These are phyloP conservation scores for Orchesella cincta DNA, from an alignment of 1,140 invertebrate genomes.

Conservation along the genomic window DNA sequence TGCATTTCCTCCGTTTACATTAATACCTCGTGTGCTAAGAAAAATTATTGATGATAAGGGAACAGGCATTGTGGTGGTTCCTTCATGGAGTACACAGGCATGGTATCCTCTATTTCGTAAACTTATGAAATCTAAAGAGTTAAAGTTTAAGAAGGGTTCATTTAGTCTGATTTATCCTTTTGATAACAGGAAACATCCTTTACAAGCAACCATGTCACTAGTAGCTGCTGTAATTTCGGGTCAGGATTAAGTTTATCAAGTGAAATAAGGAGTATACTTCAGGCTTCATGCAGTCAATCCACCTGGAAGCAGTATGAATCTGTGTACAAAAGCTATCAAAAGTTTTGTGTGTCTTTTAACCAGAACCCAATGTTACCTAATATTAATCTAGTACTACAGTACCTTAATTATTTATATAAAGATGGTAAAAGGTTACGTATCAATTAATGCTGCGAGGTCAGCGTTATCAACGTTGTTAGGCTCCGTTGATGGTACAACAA, in stretches of 20 bases:
- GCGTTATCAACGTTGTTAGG: slow-evolving; percentile 9
- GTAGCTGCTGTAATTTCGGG: slow-evolving; percentile 21
- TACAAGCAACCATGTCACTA: not conserved
- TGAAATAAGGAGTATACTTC: not conserved
- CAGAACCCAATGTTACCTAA: not conserved
- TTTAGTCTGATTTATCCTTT: slow-evolving; percentile 19
- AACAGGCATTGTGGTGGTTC: slow-evolving; percentile 32
- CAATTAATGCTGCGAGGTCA: slow-evolving; percentile 7
- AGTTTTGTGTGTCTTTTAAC: not conserved
- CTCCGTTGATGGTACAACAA: not conserved
- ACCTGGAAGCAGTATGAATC: slow-evolving; percentile 29
- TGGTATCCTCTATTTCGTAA: slow-evolving; percentile 34
- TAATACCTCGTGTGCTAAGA: slow-evolving; percentile 25
- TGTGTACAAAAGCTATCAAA: slow-evolving; percentile 3
- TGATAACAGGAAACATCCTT: not conserved
- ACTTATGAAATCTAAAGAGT: not conserved
- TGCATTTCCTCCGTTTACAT: slow-evolving; percentile 31
- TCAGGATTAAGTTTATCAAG: not conserved
- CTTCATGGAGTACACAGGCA: slow-evolving; percentile 31
- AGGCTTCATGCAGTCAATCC: not conserved
- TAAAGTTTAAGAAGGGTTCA: not conserved
- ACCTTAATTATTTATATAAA: not conserved
- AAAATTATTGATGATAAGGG: slow-evolving; percentile 23
- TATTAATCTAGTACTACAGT: not conserved
- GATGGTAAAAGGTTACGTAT: not conserved